Conservation (phyloP, 2,888 invertebrate species). For the Halictus quadricinctus region DNA sequence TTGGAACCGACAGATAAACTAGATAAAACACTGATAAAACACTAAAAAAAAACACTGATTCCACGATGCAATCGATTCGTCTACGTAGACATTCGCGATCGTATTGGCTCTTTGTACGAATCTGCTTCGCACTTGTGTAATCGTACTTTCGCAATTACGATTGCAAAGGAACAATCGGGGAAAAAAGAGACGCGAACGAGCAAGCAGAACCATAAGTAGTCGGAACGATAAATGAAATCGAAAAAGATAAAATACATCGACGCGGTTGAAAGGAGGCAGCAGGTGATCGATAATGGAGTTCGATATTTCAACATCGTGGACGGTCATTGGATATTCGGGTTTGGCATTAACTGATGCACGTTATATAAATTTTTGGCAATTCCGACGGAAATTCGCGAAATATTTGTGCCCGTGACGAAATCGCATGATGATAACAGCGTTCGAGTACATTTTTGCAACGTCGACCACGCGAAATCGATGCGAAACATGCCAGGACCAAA, state of each 20-base stretch:
- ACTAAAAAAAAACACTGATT: constrained; percentile 15
- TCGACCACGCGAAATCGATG: constrained; percentile 1
- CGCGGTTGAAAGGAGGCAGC: not conserved
- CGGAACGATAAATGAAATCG: not conserved
- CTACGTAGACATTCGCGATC: not conserved
- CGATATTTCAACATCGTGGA: constrained; percentile 38
- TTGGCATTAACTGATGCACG: constrained; percentile 41
- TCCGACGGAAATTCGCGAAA: constrained; percentile 41
- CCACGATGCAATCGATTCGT: not conserved
- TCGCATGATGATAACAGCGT: constrained; percentile 34
- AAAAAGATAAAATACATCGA: not conserved
- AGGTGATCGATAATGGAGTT: constrained; percentile 38
- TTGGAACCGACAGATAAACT: constrained; percentile 16
- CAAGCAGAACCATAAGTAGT: not conserved
- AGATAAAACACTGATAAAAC: constrained; percentile 26
- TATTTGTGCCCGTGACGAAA: constrained; percentile 30
- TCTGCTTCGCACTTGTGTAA: constrained; percentile 12
- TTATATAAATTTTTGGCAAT: constrained; percentile 63
- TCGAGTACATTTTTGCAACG: constrained; percentile 17
- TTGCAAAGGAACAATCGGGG: not conserved
- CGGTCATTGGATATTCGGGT: constrained; percentile 32
- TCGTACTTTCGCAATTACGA: not conserved
- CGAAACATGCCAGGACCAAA: constrained; percentile 15
- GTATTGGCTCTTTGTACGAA: not conserved
- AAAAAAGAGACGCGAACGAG: not conserved